A percentile compares a stretch with the other conserved stretches of the same genome.
Conservation (phyloP, 2,888 invertebrate species). For the Stenolophus ochropezus region DNA sequence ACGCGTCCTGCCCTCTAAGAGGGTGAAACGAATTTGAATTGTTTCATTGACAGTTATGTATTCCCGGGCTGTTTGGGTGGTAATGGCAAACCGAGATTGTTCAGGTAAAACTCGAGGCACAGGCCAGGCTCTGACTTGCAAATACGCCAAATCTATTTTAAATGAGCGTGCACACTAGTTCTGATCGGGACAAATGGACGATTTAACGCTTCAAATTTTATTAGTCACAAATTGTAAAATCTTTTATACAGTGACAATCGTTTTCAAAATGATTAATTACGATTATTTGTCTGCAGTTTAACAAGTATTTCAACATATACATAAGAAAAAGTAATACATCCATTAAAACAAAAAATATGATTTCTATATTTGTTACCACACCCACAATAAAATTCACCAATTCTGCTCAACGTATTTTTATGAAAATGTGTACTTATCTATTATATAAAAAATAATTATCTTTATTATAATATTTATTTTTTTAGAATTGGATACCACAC, state of each 20-base stretch:
- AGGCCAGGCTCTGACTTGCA: not conserved
- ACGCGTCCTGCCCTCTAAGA: conserved; percentile 26
- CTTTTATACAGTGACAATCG: not conserved
- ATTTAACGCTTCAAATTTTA: not conserved
- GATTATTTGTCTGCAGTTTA: no score
- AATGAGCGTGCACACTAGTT: not conserved
- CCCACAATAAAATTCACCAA: no score
- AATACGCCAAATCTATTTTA: conserved; percentile 14
- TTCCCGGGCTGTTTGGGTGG: conserved; percentile 16
- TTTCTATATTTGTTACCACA: no score
- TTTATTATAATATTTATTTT: no score
- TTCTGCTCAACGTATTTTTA: no score
- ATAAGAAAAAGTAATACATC: no score
- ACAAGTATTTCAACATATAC: no score
- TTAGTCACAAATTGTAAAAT: not conserved
- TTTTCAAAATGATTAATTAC: not conserved
- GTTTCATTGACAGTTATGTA: conserved; percentile 34
- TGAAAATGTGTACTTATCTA: no score
- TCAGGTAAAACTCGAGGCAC: conserved; percentile 15
- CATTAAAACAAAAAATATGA: no score
- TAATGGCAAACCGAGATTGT: not conserved
- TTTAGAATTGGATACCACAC: no score
- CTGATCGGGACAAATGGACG: not conserved
- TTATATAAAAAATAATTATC: no score
- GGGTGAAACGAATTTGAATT: conserved; percentile 29